A percentile compares a stretch with the other conserved stretches of the same genome.
Conservation (phyloP, 1,140 invertebrate species). For the Drosophila bifasciata region DNA sequence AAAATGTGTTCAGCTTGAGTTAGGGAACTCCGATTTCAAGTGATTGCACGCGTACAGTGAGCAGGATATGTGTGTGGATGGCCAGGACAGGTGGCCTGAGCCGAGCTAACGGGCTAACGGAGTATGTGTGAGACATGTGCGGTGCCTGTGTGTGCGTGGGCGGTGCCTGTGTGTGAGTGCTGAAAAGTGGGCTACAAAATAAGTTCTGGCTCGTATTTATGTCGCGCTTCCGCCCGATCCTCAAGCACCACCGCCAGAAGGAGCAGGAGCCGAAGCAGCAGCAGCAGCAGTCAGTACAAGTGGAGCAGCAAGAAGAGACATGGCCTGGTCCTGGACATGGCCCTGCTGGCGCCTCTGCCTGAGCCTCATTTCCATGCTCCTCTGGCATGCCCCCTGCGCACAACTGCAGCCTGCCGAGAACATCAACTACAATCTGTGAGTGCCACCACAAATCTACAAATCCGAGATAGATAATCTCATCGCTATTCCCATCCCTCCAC, state of each 20-base stretch:
- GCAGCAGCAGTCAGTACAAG: constrained; percentile 16
- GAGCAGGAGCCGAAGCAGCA: constrained; percentile 21
- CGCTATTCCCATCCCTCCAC: not conserved
- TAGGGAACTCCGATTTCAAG: constrained; percentile 1
- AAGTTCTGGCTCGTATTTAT: constrained; percentile 58
- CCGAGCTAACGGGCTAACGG: constrained; percentile 48
- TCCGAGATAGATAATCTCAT: not conserved
- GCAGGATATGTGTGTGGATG: constrained; percentile 41
- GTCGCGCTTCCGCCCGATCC: constrained; percentile 54
- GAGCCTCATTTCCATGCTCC: constrained; percentile 59
- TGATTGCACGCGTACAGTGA: constrained; percentile 7
- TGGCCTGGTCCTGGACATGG: constrained; percentile 47
- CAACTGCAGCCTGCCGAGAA: constrained; percentile 66
- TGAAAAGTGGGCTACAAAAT: constrained; percentile 51
- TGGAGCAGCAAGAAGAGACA: constrained; percentile 2
- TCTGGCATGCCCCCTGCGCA: constrained; percentile 54
- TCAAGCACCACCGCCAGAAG: constrained; percentile 38
- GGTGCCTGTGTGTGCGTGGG: constrained; percentile 2
- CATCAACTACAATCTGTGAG: constrained; percentile 83
- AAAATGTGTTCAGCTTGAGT: constrained; percentile 11
- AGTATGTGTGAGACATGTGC: constrained; percentile 24
- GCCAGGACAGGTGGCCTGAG: constrained; percentile 53
- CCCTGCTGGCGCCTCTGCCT: constrained; percentile 67
- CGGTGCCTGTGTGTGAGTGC: constrained; percentile 34
- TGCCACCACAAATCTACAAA: not conserved